These are phyloP conservation scores for Crotalus adamanteus DNA, from an alignment of 2,797 vertebrate genomes.

Conservation along the genomic window DNA sequence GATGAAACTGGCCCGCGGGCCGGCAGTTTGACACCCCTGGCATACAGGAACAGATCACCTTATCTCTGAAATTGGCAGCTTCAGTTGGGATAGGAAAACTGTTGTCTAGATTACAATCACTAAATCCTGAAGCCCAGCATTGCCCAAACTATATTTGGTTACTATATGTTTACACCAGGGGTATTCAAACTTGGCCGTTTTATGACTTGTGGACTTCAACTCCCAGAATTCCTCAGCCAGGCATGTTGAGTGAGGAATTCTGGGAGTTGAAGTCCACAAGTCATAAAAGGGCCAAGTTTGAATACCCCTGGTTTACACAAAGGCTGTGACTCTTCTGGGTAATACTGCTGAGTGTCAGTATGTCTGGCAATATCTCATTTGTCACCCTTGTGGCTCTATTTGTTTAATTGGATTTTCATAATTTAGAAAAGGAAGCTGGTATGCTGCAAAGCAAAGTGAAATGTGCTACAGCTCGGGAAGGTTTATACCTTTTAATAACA, in stretches of 20 bases:
- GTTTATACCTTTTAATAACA: not conserved
- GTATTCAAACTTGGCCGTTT: too few species aligned
- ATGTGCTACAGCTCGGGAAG: not conserved
- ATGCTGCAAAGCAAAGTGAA: not conserved
- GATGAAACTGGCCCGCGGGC: too few species aligned
- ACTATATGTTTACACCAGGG: too few species aligned
- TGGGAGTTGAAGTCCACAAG: too few species aligned
- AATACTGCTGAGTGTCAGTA: not conserved
- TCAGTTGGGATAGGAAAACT: not conserved
- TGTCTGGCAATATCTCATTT: not conserved
- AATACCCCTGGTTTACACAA: not conserved
- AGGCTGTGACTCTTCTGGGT: not conserved
- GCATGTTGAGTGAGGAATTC: too few species aligned
- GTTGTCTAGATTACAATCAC: not conserved
- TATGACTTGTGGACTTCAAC: too few species aligned
- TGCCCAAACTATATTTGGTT: not conserved
- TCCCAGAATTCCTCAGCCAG: too few species aligned
- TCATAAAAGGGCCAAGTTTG: too few species aligned
- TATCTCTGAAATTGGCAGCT: not conserved
- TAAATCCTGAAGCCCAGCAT: not conserved
- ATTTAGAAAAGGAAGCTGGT: not conserved
- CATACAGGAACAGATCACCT: not conserved
- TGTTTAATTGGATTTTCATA: not conserved
- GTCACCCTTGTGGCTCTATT: not conserved
- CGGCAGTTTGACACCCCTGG: too few species aligned